Base-by-base conservation (phyloP, 2,113 vertebrate genomes). In the Gavialis gangeticus region DNA sequence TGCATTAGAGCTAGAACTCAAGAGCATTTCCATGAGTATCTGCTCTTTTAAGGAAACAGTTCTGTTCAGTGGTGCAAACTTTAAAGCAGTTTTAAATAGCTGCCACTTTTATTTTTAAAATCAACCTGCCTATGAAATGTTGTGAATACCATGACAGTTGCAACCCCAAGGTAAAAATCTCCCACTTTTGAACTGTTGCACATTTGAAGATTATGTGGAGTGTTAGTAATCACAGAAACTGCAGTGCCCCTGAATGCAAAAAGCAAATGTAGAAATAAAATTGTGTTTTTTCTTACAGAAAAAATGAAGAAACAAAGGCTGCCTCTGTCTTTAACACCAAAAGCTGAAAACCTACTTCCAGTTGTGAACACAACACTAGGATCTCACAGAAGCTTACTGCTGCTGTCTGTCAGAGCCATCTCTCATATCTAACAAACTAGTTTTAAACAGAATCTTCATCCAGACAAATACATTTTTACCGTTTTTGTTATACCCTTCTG, bases 401-500 rank as follows among this genome's bases (percentile, higher is more conserved):
- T 57, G 0, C 83, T 92, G 83, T 22, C 66, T 30, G 66, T 34
- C 87, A 76, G 59, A 85, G 71, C 37, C 18, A 69, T 46, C 46
- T 7, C 66, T 37, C 77, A 82, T 75, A 8, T 57, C 73, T 76
- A 77, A 66, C 64, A 87, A 21, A 21, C 54, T 37, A 75, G 64
- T 91, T 89, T 89, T 34, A 87, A 85, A 4, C 88, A 87, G 81
- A 92, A 95, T 88, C 60, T 46, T 7, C 46, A 46, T 46, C 46
- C 46, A 46, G 46, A 46, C 46, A 46, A 46, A 46, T 46, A 46
- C 46, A 46, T 46, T 46, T 46, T 46, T 46, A 46, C 46, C 46
- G 7, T 46, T 46, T 46, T 46, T 46, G 46, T 46, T 46, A 46
- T 46, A 46, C 59, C 37, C 85, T 88, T 82, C 15, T 58, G 83